phyloP scores from a whole-genome alignment of 2,797 vertebrate species.

The Phoxinus dragarum region DNA sequence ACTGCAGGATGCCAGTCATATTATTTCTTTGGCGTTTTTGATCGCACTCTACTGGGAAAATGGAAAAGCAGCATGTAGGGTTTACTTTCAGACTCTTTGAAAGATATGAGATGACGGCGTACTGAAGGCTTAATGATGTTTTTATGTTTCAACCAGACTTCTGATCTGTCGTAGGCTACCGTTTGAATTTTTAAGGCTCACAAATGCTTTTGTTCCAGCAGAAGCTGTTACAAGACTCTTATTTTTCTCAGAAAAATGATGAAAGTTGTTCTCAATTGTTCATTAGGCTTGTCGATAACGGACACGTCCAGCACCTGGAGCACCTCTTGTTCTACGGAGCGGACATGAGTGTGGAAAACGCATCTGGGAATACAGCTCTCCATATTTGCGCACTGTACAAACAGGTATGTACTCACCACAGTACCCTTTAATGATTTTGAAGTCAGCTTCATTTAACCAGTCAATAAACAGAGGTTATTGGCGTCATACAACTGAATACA shows the following conservation, averaged over 20 bases:
- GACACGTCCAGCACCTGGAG: slow-evolving; percentile 86
- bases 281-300: slow-evolving; percentile 86
- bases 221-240: background rate
- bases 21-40: background rate
- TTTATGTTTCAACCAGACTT: slow-evolving; percentile 29
- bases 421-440: background rate
- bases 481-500: background rate
- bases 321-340: slow-evolving; percentile 88
- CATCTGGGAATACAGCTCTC: slow-evolving; percentile 87
- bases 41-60: background rate
- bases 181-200: background rate
- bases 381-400: slow-evolving; percentile 91
- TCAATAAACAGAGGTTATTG: slow-evolving; percentile 10
- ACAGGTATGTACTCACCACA: slow-evolving; percentile 77
- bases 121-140: slow-evolving; percentile 17
- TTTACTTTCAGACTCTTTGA: slow-evolving; percentile 26
- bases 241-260: background rate
- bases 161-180: background rate
- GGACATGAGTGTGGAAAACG: slow-evolving; percentile 85
- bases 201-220: background rate
- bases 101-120: background rate
- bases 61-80: background rate
- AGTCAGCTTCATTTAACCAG: slow-evolving; percentile 5
- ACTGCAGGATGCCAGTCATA: slow-evolving; percentile 24
- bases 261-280: slow-evolving; percentile 30